Base-by-base conservation (phyloP, 2,888 invertebrate genomes). In the Dusona sp. region DNA sequence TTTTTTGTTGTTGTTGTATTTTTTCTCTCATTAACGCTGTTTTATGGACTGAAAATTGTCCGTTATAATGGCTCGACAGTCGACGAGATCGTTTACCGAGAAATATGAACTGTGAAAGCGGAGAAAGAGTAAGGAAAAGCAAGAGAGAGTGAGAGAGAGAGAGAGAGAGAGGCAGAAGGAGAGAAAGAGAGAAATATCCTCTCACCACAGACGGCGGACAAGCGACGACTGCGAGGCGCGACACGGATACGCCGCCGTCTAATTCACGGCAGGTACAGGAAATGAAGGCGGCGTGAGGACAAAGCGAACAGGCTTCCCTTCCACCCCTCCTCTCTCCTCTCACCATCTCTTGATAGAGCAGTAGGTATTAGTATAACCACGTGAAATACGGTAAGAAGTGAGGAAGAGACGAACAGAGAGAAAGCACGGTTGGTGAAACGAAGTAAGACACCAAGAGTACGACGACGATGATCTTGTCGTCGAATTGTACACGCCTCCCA, bases 231-330 rank as follows among this genome's bases (percentile, higher is more conserved):
- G 51, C 57, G 64, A 80, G 19, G 65, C 61, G 51, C 45, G 86
- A 79, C 48, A 64, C 74, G 77, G 77, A 77, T 78, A 75, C 79
- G 85, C 84, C 82, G 86, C 79, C 72, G 78, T 84, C 87, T 86
- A 88, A 86, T 88, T 88, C 86, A 75, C 86, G 79, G 82, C 75
- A 67, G 75, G 81, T 81, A 84, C 87, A 88, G 87, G 86, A 88
- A 88, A 88, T 86, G 86, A 86, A 88, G 86, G 84, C 87, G 87
- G 87, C 61, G 57, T 73, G 81, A 84, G 84, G 82, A 88, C 87
- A 88, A 88, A 88, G 87, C 79, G 57, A 42, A 25, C 45, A 33
- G 64, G 42, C 54, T 72, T 83, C 67, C 67, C 45, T 42, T 25
- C 29, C 51, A 25, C 64, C 9, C 42, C 25, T 57, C 19, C 19